Evolutionary conservation across 2,113 vertebrate species (phyloP).

Genomic region (Naja naja): DNA sequence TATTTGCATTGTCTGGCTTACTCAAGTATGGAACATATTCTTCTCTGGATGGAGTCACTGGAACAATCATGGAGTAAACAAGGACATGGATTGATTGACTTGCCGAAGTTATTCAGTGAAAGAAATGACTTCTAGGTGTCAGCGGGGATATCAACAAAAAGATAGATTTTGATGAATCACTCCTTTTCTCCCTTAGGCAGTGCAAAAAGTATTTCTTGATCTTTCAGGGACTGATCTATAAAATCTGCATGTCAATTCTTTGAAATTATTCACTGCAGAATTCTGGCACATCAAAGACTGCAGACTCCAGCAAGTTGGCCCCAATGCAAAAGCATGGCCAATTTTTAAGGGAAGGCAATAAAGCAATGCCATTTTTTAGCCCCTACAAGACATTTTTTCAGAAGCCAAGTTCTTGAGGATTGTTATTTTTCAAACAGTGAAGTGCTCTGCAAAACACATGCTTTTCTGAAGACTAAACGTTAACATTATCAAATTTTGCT

Average conservation of each 20-base stretch:
- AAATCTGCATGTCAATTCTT: not conserved
- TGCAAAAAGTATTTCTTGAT: not conserved
- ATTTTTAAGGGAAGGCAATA: not conserved
- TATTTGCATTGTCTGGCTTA: not conserved
- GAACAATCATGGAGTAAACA: not conserved
- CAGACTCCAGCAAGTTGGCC: not conserved
- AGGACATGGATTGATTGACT: not conserved
- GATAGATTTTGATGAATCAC: fast-evolving
- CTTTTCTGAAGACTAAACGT: not conserved
- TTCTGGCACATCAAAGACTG: not conserved
- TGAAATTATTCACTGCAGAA: fast-evolving
- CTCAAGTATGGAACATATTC: not conserved
- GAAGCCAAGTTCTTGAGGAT: not conserved
- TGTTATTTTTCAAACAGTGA: not conserved
- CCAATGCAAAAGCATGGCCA: not conserved
- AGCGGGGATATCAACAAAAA: not conserved
- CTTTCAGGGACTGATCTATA: not conserved
- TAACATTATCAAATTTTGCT: not conserved
- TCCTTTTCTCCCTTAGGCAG: not conserved
- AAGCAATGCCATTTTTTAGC: not conserved
- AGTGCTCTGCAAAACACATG: not conserved
- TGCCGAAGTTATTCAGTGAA: not conserved
- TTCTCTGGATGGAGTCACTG: not conserved
- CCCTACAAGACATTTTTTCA: not conserved
- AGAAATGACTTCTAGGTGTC: not conserved